phyloP scores from a whole-genome alignment of 2,797 vertebrate species.

The Microcaecilia unicolor region DNA sequence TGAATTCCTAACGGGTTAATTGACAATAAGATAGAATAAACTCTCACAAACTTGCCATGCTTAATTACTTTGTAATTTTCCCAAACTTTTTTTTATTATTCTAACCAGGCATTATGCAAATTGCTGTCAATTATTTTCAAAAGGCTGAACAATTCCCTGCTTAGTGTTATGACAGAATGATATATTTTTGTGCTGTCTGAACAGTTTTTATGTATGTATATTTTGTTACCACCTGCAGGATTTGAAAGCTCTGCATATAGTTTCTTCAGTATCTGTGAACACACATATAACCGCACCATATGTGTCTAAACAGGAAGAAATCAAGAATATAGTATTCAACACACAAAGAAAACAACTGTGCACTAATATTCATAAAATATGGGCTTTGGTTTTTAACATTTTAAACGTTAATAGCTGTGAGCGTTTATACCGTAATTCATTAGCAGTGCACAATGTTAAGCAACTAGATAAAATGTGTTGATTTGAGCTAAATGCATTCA shows the following conservation, averaged over 20 bases:
- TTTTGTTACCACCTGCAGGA: not conserved
- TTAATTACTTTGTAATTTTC: slow-evolving; percentile 12
- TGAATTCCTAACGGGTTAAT: slow-evolving; percentile 6
- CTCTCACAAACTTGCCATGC: slow-evolving; percentile 4
- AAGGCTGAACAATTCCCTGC: slow-evolving; percentile 12
- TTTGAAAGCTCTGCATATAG: not conserved
- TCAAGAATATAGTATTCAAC: too few species aligned
- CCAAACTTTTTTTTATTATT: slow-evolving; percentile 23
- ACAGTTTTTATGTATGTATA: too few species aligned
- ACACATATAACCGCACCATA: not conserved
- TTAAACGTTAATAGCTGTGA: too few species aligned
- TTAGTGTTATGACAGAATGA: not conserved
- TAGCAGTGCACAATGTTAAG: too few species aligned
- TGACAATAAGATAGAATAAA: not conserved
- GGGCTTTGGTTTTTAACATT: too few species aligned
- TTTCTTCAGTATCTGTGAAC: not conserved
- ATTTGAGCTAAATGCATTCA: too few species aligned
- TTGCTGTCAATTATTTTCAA: slow-evolving; percentile 11
- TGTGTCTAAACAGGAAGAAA: not conserved
- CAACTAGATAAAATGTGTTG: too few species aligned
- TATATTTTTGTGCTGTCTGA: not conserved
- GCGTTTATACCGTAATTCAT: too few species aligned
- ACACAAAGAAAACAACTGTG: too few species aligned
- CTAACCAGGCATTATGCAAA: slow-evolving; percentile 8
- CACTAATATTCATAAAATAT: too few species aligned